These are phyloP conservation scores for Parthenolecanium corni DNA, from an alignment of 2,888 invertebrate species.

Conservation along the genomic window DNA sequence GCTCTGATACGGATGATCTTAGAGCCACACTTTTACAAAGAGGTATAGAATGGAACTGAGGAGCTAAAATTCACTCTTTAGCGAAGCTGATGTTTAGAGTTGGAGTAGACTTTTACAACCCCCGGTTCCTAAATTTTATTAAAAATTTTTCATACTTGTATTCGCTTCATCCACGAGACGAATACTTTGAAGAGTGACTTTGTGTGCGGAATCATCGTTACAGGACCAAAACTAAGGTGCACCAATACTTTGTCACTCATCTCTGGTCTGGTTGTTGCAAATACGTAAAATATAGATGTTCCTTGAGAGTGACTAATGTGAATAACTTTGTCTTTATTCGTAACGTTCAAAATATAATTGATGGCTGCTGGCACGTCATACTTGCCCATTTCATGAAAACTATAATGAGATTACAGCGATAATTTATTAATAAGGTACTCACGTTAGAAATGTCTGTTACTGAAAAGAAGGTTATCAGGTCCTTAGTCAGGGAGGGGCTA, in stretches of 20 bases:
- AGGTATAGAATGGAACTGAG: no score
- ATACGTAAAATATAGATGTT: slow-evolving; percentile 59
- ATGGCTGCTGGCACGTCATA: slow-evolving; percentile 78
- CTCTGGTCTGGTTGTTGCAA: slow-evolving; percentile 55
- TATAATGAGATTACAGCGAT: no score
- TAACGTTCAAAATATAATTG: slow-evolving; percentile 50
- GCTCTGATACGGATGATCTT: no score
- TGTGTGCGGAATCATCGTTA: slow-evolving; percentile 54
- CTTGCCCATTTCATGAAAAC: slow-evolving; percentile 79
- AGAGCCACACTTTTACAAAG: no score
- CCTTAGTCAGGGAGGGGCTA: no score
- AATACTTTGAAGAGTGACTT: slow-evolving; percentile 54
- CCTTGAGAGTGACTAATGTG: slow-evolving; percentile 91
- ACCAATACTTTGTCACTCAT: slow-evolving; percentile 55
- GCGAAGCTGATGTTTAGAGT: no score
- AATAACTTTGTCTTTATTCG: slow-evolving; percentile 45
- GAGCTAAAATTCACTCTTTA: no score
- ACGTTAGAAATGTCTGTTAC: no score
- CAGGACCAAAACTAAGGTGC: slow-evolving; percentile 47
- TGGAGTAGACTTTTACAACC: no score
- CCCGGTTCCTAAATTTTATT: no score
- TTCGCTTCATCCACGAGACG: slow-evolving; percentile 51
- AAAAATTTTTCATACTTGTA: slow-evolving; percentile 42
- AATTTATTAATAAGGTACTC: no score
- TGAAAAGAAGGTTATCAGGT: no score